Evolutionary conservation across 30 jellyfish, hydroid and myxozoan species (phyloP), one percentile per base, ranked within the genome.

Genomic region (Aurelia aurita complex sp. Pacific): DNA sequence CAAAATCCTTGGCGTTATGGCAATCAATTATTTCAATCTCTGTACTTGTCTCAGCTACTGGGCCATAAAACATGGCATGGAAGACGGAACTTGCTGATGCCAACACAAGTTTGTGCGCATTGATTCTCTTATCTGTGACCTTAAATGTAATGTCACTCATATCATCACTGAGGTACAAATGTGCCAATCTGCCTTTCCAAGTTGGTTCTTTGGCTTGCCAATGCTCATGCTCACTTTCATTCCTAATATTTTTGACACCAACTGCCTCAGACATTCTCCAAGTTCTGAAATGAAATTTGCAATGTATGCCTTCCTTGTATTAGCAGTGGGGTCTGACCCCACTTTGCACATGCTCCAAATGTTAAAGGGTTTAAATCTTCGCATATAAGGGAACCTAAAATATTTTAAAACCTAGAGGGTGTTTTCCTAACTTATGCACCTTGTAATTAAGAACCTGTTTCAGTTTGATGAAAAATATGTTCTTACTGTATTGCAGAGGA

Each of bases 41-140:
- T n/a, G 53, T 16, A 14, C 13, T 19, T 14, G 12, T 42, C 43
- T 71, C 63, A 16, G 83, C 69, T 67, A 73, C 53, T 5, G 83
- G 83, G 53, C 83, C 83, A 73, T 73, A 14, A 18, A 73, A 50
- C 83, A 73, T 73, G 36, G 83, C 83, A 11, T 73, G 2, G 19
- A 73, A 73, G 10, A 73, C 83, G 13, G 64, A 29, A 57, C 83
- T 73, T 3, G 46, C 83, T 38, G 64, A 42, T 73, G 83, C 64
- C 69, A 73, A 34, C 32, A 50, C 69, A 7, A 73, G 40, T 59
- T 73, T 73, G 16, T 73, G 83, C 19, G 69, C 83, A 5, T 29
- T 35, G 72, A 73, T 15, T 55, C 3, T 50, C 65, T 50, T 15
- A 5, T 42, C 73, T 16, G 51, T 73, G 5, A 73, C 83, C 2